Evolutionary conservation across 1,140 invertebrate genomes (phyloP).

Genomic region (Forficula auricularia): DNA sequence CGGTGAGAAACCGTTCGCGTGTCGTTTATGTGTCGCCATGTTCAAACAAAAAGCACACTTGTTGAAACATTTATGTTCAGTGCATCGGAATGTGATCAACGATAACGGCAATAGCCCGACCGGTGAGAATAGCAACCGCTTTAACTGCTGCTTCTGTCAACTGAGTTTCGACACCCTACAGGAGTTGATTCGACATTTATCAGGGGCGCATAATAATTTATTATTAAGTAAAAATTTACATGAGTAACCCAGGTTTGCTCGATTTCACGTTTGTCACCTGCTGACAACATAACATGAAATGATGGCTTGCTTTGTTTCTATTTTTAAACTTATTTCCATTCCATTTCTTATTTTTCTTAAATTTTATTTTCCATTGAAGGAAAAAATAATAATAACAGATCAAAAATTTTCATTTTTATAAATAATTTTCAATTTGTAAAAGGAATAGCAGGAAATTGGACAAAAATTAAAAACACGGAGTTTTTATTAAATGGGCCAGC

Average conservation of each 20-base stretch:
- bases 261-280: too few relatives aligned
- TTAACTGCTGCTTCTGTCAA: conserved; percentile 71
- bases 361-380: too few relatives aligned
- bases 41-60: conserved; percentile 77
- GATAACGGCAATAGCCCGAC: conserved; percentile 48
- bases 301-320: too few relatives aligned
- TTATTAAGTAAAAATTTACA: conserved; percentile 70
- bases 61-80: conserved; percentile 67
- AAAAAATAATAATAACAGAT: too few relatives aligned
- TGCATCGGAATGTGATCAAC: conserved; percentile 64
- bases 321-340: too few relatives aligned
- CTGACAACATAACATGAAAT: too few relatives aligned
- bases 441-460: too few relatives aligned
- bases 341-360: too few relatives aligned
- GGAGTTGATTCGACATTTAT: conserved; percentile 65
- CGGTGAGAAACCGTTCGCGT: conserved; percentile 72
- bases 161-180: conserved; percentile 64
- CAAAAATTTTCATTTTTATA: too few relatives aligned
- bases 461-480: too few relatives aligned
- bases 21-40: conserved; percentile 69
- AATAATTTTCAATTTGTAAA: too few relatives aligned
- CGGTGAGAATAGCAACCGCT: conserved; percentile 29
- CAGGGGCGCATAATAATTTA: conserved; percentile 68
- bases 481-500: too few relatives aligned
- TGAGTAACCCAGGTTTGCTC: conserved; percentile 23